Percentiles rank a stretch among this genome's conserved stretches.
phyloP scores from a whole-genome alignment of 2,888 invertebrate genomes.

The Coremacera marginata region DNA sequence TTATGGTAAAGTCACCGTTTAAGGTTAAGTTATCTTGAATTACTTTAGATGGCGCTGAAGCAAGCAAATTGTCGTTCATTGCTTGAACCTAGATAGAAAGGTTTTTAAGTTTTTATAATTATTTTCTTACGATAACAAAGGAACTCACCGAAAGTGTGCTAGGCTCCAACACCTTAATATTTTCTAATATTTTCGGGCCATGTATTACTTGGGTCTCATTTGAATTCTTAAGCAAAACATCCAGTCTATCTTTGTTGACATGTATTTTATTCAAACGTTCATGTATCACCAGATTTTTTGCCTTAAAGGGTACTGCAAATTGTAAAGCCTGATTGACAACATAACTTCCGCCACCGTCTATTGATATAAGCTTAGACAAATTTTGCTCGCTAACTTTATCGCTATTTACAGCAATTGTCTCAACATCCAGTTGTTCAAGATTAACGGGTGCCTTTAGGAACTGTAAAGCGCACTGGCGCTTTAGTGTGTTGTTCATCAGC shows the following conservation, averaged over 20 bases:
- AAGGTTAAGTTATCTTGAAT: conserved; percentile 69
- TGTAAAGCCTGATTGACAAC: conserved; percentile 69
- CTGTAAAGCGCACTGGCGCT: conserved; percentile 70
- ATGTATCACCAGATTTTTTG: conserved; percentile 67
- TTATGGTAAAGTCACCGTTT: conserved; percentile 68
- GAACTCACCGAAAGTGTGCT: conserved; percentile 65
- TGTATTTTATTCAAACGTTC: conserved; percentile 70
- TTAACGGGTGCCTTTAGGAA: conserved; percentile 61
- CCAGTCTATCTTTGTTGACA: conserved; percentile 68
- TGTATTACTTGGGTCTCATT: conserved; percentile 68
- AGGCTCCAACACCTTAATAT: conserved; percentile 68
- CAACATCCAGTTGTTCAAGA: conserved; percentile 59
- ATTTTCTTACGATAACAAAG: neutral
- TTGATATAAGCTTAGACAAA: conserved; percentile 64
- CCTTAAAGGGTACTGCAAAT: conserved; percentile 67
- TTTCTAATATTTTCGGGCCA: conserved; percentile 69
- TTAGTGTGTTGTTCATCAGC: conserved; percentile 70
- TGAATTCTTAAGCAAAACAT: conserved; percentile 68
- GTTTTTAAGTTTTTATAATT: neutral
- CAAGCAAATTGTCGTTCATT: conserved; percentile 66
- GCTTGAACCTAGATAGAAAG: conserved; percentile 69
- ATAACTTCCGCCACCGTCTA: conserved; percentile 63
- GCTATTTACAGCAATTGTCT: conserved; percentile 57
- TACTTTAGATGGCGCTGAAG: conserved; percentile 69
- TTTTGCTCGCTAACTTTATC: conserved; percentile 56